Conservation (phyloP, 37 sponge, comb jelly and placozoan species). For the Aphrocallistes beatrix region DNA sequence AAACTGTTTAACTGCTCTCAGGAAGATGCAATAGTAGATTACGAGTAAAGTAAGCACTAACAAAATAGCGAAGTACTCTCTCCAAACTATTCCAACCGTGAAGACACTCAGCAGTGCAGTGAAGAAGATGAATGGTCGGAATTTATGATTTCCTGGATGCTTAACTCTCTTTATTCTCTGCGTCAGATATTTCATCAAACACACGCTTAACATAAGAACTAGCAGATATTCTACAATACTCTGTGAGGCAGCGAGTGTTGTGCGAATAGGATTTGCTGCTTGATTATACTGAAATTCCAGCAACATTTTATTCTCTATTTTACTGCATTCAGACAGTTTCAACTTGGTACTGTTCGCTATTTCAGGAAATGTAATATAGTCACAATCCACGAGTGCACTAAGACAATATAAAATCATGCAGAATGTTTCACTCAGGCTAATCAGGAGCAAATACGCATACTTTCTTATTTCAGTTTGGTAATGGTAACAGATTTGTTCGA, state of each 20-base stretch:
- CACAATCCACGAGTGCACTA: background rate
- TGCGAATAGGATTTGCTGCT: background rate
- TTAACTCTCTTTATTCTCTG: background rate
- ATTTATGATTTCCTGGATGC: background rate
- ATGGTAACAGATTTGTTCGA: background rate
- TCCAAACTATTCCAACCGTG: background rate
- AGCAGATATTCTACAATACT: background rate
- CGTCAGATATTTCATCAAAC: background rate
- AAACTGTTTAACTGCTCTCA: background rate
- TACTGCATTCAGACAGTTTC: background rate
- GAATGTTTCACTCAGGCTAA: background rate
- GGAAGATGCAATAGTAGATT: background rate
- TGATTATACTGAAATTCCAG: background rate
- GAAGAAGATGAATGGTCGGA: background rate
- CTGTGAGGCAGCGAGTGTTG: background rate
- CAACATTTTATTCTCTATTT: background rate
- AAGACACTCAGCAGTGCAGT: background rate
- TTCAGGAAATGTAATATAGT: background rate
- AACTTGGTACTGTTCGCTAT: background rate
- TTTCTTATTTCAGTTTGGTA: slow-evolving; percentile 6
- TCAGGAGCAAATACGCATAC: background rate
- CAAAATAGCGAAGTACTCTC: background rate
- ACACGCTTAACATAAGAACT: background rate
- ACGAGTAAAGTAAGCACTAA: background rate
- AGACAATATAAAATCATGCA: too few relatives aligned